Percentiles rank a stretch among this genome's conserved stretches.
Evolutionary conservation across 2,888 invertebrate genomes (phyloP).

Genomic region (Sphinx pinastri): DNA sequence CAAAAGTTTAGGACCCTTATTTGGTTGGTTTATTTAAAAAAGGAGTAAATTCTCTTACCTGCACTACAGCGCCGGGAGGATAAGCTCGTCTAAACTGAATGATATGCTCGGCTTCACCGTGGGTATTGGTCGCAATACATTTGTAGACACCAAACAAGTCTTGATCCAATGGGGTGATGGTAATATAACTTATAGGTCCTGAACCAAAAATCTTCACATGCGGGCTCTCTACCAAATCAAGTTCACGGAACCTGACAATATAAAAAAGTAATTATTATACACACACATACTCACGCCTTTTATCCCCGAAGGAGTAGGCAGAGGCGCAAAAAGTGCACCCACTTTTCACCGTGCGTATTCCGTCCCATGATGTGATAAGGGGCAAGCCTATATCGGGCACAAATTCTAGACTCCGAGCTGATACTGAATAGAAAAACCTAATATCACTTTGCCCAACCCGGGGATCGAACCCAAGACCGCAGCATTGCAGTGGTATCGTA

Average conservation of each 20-base stretch:
- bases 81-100: constrained; percentile 90
- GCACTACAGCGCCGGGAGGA: constrained; percentile 86
- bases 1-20: constrained; percentile 2
- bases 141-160: constrained; percentile 90
- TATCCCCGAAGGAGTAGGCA: too few species aligned
- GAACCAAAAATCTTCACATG: constrained; percentile 85
- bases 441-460: too few species aligned
- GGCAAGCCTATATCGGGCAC: too few species aligned
- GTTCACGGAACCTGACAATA: constrained; percentile 75
- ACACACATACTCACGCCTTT: too few species aligned
- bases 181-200: constrained; percentile 89
- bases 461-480: too few species aligned
- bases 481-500: too few species aligned
- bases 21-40: constrained; percentile 26
- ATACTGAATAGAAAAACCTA: too few species aligned
- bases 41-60: constrained; percentile 56
- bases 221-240: constrained; percentile 81
- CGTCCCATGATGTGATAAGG: too few species aligned
- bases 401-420: too few species aligned
- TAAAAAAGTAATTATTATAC: background rate
- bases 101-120: constrained; percentile 87
- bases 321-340: too few species aligned
- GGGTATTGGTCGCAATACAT: constrained; percentile 91
- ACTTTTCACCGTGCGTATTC: too few species aligned
- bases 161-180: constrained; percentile 86